phyloP scores from a whole-genome alignment of 2,888 invertebrate species.

The Frankliniella intonsa region DNA sequence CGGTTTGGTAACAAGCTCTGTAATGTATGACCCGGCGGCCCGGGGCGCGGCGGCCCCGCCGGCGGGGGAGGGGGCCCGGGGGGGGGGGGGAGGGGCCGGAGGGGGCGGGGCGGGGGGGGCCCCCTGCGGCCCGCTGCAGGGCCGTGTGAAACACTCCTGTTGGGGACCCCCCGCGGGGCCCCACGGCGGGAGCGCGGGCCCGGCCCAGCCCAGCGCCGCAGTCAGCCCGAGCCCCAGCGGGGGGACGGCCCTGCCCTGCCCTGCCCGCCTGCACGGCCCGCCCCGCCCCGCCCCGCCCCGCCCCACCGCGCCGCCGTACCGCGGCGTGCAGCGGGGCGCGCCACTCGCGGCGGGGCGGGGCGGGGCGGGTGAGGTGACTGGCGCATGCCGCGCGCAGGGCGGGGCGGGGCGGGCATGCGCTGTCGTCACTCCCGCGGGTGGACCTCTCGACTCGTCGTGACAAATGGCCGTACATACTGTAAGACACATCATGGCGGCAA shows the following conservation, averaged over 20 bases:
- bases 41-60: background rate
- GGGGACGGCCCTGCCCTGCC: too few relatives aligned
- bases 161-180: conserved; percentile 36
- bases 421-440: background rate
- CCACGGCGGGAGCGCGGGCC: conserved; percentile 9
- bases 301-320: too few relatives aligned
- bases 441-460: background rate
- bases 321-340: background rate
- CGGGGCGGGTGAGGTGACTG: background rate
- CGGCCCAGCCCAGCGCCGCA: background rate
- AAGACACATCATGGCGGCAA: too few relatives aligned
- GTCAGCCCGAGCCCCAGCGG: too few relatives aligned
- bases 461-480: background rate
- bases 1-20: conserved; percentile 6
- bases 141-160: conserved; percentile 35
- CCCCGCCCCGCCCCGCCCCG: background rate
- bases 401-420: background rate
- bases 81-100: background rate
- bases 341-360: background rate
- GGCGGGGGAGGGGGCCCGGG: background rate
- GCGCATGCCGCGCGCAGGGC: conserved; percentile 5
- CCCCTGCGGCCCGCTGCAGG: conserved; percentile 34
- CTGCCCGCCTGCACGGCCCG: background rate
- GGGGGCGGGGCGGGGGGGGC: background rate
- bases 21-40: background rate